These are phyloP conservation scores for Chelonia mydas DNA, from an alignment of 2,797 vertebrate species.

Conservation along the genomic window DNA sequence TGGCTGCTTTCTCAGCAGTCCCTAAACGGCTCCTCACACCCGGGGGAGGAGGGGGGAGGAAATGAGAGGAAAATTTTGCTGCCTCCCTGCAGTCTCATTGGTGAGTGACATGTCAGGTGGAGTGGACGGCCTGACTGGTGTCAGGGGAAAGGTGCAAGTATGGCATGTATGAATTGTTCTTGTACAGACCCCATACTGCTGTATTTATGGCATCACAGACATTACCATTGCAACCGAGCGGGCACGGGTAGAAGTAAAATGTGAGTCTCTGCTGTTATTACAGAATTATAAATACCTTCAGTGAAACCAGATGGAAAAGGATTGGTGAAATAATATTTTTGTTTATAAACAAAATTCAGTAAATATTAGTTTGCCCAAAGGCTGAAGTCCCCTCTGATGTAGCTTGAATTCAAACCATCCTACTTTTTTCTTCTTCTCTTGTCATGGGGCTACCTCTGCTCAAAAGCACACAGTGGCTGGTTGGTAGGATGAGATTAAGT, in stretches of 20 bases:
- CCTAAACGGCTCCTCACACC: not conserved
- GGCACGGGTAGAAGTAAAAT: not conserved
- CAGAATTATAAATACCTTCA: constrained; percentile 34
- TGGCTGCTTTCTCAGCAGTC: not conserved
- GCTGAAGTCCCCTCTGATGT: not conserved
- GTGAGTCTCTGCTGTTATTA: constrained; percentile 31
- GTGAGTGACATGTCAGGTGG: too few relatives aligned
- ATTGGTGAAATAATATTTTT: not conserved
- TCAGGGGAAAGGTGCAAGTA: too few relatives aligned
- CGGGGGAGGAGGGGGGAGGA: not conserved
- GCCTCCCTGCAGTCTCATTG: too few relatives aligned
- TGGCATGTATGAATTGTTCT: not conserved
- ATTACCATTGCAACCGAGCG: not conserved
- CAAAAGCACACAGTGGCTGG: not conserved
- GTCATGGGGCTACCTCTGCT: not conserved
- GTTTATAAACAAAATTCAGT: not conserved
- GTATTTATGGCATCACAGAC: not conserved
- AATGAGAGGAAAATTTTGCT: accelerated
- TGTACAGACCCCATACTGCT: not conserved
- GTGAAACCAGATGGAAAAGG: constrained; percentile 5
- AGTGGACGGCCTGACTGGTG: too few relatives aligned
- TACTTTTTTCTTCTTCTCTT: not conserved
- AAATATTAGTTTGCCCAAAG: not conserved
- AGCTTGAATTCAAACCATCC: not conserved
- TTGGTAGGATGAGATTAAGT: not conserved